Base-by-base conservation (phyloP, 2,113 vertebrate genomes). In the Ceuthmochares aereus region DNA sequence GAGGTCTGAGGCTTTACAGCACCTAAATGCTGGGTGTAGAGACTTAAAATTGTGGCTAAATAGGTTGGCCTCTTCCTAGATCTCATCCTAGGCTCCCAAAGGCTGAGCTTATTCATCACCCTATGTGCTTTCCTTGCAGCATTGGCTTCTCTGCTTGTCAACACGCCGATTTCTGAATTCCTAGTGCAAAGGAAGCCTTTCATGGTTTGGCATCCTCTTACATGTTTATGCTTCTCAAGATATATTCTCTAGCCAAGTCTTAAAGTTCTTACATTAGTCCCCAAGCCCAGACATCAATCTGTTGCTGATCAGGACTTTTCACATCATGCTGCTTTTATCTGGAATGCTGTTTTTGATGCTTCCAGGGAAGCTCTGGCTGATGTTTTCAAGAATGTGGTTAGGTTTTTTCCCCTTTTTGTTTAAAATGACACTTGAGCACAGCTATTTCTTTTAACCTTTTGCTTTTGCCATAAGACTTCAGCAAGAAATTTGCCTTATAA, bases 231-330 rank as follows among this genome's bases (percentile, higher is more conserved):
- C 93, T 92, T 89, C 96, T 96, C 92, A 75, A 96, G 92, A 94
- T 93, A 94, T 25, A 90, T 95, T 95, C 64, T 93, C 91, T 62
- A 93, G 96, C 93, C 96, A 97, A 97, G 82, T 92, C 89, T 97
- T 95, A 92, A 96, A 92, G 91, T 95, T 94, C 95, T 93, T 96
- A 92, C 93, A 86, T 88, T 95, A 95, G 93, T 94, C 89, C 95
- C 66, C 88, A 95, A 96, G 91, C 93, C 90, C 95, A 97, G 93
- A 95, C 92, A 94, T 73, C 96, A 96, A 93, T 96, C 95, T 96
- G 92, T 96, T 95, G 88, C 96, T 96, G 96, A 96, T 96, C 96
- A 96, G 96, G 96, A 94, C 96, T 96, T 84, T 96, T 97, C 91
- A 94, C 77, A 94, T 96, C 84, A 74, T 73, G 60, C 85, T 81